Evolutionary conservation across 2,888 invertebrate species (phyloP).

Genomic region (Acanthosepion esculentum): DNA sequence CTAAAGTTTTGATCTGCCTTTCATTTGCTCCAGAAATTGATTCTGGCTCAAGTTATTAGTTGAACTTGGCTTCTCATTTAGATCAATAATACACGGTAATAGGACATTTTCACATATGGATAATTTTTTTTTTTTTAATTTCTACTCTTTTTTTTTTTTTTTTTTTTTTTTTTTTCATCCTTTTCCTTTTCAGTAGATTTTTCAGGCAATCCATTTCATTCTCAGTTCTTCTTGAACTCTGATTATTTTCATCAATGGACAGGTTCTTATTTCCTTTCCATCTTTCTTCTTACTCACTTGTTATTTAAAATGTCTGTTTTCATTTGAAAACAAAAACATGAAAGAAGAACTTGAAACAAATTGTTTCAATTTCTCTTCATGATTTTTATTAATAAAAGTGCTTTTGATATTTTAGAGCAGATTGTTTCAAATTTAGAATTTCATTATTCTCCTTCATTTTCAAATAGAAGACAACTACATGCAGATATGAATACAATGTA

Average conservation of each 20-base stretch:
- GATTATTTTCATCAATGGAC: background rate
- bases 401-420: no score
- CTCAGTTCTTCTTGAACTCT: background rate
- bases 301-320: background rate
- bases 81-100: slow-evolving; percentile 14
- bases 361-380: no score
- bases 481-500: no score
- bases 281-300: background rate
- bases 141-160: background rate
- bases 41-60: slow-evolving; percentile 18
- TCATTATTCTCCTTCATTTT: no score
- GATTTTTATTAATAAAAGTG: no score
- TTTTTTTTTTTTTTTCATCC: background rate
- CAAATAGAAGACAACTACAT: no score
- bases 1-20: slow-evolving; percentile 23
- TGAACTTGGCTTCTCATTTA: slow-evolving; percentile 20
- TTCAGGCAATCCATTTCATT: background rate
- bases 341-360: background rate
- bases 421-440: no score
- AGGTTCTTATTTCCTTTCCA: background rate
- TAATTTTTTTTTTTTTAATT: background rate
- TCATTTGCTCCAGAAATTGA: slow-evolving; percentile 33
- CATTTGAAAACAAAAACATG: background rate
- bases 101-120: slow-evolving; percentile 33
- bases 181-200: background rate